These are phyloP conservation scores for Gobiocypris rarus DNA, from an alignment of 2,113 vertebrate genomes.

Conservation along the genomic window DNA sequence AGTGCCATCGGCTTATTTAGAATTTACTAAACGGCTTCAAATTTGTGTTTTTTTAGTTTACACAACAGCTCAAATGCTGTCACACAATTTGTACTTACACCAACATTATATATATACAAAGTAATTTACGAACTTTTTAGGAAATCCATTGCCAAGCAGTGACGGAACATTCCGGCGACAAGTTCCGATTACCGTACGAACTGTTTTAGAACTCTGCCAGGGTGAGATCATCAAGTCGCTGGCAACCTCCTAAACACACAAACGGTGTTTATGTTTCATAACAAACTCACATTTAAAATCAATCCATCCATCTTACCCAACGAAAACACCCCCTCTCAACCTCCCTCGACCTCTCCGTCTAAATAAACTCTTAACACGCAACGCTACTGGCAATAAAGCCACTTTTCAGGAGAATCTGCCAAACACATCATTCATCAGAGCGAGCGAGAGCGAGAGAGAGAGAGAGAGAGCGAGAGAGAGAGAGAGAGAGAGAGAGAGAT, in stretches of 20 bases:
- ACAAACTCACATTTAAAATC: slow-evolving; percentile 10
- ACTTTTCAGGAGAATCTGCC: slow-evolving; percentile 41
- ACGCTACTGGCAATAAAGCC: slow-evolving; percentile 50
- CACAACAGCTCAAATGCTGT: neutral
- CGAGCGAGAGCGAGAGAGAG: neutral
- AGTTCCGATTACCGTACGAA: neutral
- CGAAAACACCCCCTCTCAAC: neutral
- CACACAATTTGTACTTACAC: neutral
- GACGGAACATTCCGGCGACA: neutral
- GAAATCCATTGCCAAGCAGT: neutral
- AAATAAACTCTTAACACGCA: slow-evolving; percentile 64
- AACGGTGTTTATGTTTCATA: neutral
- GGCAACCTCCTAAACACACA: neutral
- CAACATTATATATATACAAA: neutral
- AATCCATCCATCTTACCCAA: slow-evolving; percentile 1
- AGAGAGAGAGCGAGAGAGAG: neutral
- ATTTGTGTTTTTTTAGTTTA: neutral
- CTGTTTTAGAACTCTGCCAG: neutral
- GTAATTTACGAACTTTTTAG: neutral
- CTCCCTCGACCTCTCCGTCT: slow-evolving; percentile 29
- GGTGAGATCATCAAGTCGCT: neutral
- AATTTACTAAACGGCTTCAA: neutral
- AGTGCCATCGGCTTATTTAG: too few relatives aligned
- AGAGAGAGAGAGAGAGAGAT: neutral
- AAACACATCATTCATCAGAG: slow-evolving; percentile 49